These are phyloP conservation scores for Furnarius figulus DNA, from an alignment of 2,113 vertebrate species.

Conservation along the genomic window DNA sequence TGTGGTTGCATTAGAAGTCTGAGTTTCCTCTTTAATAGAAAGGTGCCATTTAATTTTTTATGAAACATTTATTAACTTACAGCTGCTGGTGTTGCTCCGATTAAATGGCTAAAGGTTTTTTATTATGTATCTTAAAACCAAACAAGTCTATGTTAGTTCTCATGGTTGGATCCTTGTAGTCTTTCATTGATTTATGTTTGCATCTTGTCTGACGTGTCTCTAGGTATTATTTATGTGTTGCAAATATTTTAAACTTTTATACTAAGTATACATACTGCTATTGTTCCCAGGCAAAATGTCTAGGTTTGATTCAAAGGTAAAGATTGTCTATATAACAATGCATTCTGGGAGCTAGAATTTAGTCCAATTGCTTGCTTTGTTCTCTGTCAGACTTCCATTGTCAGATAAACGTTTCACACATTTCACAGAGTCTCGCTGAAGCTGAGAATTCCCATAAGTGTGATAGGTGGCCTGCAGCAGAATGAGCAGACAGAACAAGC, in stretches of 20 bases:
- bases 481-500: not conserved
- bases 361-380: not conserved
- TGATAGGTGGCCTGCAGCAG: not conserved
- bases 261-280: not conserved
- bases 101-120: not conserved
- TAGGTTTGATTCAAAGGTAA: not conserved
- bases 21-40: not conserved
- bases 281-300: not conserved
- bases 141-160: not conserved
- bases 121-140: not conserved
- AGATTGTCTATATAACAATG: not conserved
- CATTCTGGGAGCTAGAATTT: not conserved
- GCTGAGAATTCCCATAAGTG: not conserved
- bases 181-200: not conserved
- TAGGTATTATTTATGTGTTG: not conserved
- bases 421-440: not conserved
- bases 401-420: not conserved
- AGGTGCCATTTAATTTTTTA: not conserved
- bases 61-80: not conserved
- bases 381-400: not conserved
- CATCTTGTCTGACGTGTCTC: not conserved
- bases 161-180: not conserved
- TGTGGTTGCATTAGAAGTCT: not conserved
- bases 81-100: not conserved
- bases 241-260: not conserved